phyloP scores from a whole-genome alignment of 1,140 invertebrate species.

The Lamellibrachia luymesi region DNA sequence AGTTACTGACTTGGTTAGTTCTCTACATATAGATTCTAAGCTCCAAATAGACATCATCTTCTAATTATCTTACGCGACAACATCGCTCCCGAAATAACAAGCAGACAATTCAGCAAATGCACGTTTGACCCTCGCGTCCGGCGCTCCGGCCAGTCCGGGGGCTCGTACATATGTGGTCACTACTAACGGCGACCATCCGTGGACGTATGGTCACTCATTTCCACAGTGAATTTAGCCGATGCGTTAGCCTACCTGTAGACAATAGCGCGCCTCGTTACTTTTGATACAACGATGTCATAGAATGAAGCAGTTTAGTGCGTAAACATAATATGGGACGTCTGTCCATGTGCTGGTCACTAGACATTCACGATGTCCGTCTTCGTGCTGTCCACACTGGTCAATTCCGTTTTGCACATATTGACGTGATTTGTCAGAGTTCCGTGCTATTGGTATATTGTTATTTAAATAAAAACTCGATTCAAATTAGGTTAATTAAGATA shows the following conservation, averaged over 20 bases:
- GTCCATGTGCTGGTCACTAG: neutral
- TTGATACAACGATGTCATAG: neutral
- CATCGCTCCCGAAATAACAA: neutral
- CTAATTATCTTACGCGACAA: neutral
- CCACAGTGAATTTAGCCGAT: neutral
- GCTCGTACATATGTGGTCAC: neutral
- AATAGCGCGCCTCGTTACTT: neutral
- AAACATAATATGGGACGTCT: neutral
- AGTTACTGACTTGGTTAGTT: neutral
- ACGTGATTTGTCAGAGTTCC: neutral
- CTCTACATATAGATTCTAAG: neutral
- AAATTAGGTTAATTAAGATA: no score
- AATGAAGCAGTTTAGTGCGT: neutral
- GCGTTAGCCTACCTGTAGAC: neutral
- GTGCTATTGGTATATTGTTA: no score
- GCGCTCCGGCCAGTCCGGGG: neutral
- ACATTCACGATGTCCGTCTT: neutral
- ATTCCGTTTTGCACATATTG: neutral
- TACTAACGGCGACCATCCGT: neutral
- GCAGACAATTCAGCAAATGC: neutral
- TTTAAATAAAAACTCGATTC: no score
- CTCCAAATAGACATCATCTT: neutral
- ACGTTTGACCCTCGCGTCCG: conserved; percentile 3
- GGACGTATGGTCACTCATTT: neutral
- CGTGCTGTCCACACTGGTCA: neutral